Base-by-base conservation (phyloP, 1,140 invertebrate species). In the Pygmarrhopalites habei region DNA sequence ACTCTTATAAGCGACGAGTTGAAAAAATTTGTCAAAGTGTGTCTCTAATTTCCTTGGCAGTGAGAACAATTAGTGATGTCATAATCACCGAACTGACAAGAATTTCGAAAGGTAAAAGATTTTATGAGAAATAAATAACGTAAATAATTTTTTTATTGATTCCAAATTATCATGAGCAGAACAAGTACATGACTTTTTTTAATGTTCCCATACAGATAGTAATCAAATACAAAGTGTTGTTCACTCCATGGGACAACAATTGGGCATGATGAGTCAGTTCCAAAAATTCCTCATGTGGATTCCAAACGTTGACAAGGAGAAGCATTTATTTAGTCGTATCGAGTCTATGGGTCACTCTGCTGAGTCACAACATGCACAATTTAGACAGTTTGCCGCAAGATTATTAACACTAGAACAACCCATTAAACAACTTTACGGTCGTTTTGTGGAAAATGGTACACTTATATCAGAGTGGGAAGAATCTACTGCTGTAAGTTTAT, bases 1-100 rank as follows among this genome's bases (percentile, higher is more conserved):
- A 95, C 77, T 85, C 86, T 46, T 86, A 88, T 67, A 88, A 86
- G 73, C 78, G 90, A 62, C 82, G 86, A 65, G 83, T 94, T 28
- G 89, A 92, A 66, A 83, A 81, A 65, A 79, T 85, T 60, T 78
- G 83, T 1, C 74, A 77, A 30, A 79, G 79, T 60, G 85, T 85
- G 67, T 81, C 82, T 70, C 73, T 89, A 1, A 86, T 86, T 14
- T 81, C 83, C 55, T 77, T 82, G 63, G 81, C 83, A 23, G 85
- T 87, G 1, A 76, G 82, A 39, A 78, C 83, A 57, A 86, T 89
- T 58, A 81, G 79, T 23, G 77, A 78, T 47, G 79, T 84, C 62
- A 75, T 86, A 32, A 58, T 55, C 25, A 21, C 49, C 2, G 60
- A 71, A 39, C 44, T 71, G 19, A 43, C 35, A 1, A 44, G 30